Conservation (phyloP, 2,797 vertebrate species). For the Acanthopagrus latus region DNA sequence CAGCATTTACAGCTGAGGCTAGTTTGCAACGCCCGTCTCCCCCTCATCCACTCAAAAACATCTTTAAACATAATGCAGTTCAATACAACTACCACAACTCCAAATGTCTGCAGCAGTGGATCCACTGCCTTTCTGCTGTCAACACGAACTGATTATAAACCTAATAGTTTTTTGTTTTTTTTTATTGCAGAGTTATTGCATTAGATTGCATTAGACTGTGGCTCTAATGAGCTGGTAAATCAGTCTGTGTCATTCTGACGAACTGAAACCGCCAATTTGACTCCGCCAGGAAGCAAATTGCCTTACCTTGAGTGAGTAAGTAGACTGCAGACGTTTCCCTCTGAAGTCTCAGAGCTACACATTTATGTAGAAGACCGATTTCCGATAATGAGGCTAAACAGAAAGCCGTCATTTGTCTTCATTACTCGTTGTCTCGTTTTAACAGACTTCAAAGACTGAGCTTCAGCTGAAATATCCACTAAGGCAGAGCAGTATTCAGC, state of each 20-base stretch:
- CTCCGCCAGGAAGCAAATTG: constrained; percentile 18
- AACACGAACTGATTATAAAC: constrained; percentile 22
- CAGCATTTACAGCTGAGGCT: constrained; percentile 44
- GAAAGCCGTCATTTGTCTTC: constrained; percentile 55
- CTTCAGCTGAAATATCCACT: constrained; percentile 8
- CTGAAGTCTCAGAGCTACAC: constrained; percentile 33
- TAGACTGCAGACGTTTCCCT: constrained; percentile 20
- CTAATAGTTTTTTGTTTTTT: neutral
- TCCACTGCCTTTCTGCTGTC: constrained; percentile 13
- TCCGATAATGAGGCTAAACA: constrained; percentile 55
- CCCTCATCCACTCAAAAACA: constrained; percentile 14
- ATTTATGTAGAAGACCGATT: constrained; percentile 51
- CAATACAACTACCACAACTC: constrained; percentile 6
- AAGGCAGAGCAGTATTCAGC: constrained; percentile 1
- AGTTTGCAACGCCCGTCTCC: constrained; percentile 57
- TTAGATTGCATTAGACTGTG: constrained; percentile 30
- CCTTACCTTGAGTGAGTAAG: constrained; percentile 9
- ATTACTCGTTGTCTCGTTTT: constrained; percentile 50
- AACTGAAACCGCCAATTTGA: constrained; percentile 23
- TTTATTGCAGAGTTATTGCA: constrained; percentile 38
- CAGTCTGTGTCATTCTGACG: constrained; percentile 23
- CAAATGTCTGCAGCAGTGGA: neutral
- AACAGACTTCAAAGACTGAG: constrained; percentile 42
- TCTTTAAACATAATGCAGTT: constrained; percentile 20
- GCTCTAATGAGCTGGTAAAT: constrained; percentile 23